These are phyloP conservation scores for Meriones psammophilus DNA, from an alignment of 2,797 vertebrate species.

Conservation along the genomic window DNA sequence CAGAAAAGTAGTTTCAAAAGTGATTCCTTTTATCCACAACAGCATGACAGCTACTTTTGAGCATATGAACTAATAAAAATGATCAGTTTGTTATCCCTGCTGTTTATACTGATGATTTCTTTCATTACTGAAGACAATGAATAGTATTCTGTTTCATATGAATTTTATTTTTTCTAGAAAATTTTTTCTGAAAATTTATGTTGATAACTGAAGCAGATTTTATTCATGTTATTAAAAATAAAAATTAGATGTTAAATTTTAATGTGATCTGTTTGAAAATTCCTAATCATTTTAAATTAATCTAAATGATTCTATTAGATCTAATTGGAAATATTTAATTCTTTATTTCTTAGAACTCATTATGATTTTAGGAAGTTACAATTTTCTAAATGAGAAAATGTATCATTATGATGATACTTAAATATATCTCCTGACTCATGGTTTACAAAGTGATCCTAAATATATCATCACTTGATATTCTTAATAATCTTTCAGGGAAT, in stretches of 20 bases:
- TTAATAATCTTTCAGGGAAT: conserved; percentile 50
- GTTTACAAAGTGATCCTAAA: conserved; percentile 42
- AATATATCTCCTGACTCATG: conserved; percentile 31
- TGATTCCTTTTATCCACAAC: neutral
- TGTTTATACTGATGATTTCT: neutral
- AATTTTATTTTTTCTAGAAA: conserved; percentile 53
- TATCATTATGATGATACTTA: conserved; percentile 50
- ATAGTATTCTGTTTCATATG: neutral
- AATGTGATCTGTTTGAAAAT: conserved; percentile 47
- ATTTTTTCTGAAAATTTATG: neutral
- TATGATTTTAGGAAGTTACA: conserved; percentile 65
- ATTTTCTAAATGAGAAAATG: conserved; percentile 68
- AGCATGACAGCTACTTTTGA: neutral
- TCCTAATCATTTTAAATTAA: conserved; percentile 43
- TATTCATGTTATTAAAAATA: conserved; percentile 57
- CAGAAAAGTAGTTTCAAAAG: neutral
- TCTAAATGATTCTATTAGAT: conserved; percentile 65
- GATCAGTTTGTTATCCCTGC: neutral
- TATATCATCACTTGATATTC: conserved; percentile 60
- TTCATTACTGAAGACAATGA: neutral
- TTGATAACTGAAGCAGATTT: conserved; percentile 35
- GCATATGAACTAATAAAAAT: conserved; percentile 11
- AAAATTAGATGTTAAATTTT: conserved; percentile 62
- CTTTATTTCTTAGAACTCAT: conserved; percentile 60
- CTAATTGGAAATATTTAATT: conserved; percentile 69